Base-by-base conservation (phyloP, 2,113 vertebrate species). In the Porphyrio hochstetteri region DNA sequence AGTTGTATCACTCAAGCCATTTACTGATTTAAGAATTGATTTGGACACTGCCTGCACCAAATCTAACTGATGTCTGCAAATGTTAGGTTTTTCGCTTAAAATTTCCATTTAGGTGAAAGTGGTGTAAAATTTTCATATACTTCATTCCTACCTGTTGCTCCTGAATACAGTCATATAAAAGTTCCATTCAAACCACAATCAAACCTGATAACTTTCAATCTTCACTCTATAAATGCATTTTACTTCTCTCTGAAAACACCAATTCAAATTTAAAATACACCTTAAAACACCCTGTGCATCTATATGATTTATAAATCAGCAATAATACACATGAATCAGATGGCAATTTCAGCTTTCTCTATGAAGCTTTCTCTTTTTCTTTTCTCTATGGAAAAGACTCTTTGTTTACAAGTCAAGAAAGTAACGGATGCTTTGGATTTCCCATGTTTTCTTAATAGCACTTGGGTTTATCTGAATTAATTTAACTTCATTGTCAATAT, bases 221-320 rank as follows among this genome's bases (percentile, higher is more conserved):
- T 89, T 56, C 83, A 59, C 36, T 70, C 69, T 78, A 70, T 82
- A 91, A 90, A 80, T 56, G 80, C 21, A 48, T 92, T 82, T 80
- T 86, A 81, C 16, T 71, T 88, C 82, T 64, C 87, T 85, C 91
- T 68, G 36, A 90, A 95, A 81, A 74, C 42, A 59, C 17, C 16
- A 13, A 70, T 78, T 75, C 35, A 61, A 92, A 92, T 87, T 79
- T 48, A 95, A 93, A 94, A 72, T 67, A 65, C 53, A 90, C 70
- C 65, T 76, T 65, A 89, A 93, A 91, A 91, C 38, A 44, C 65
- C 55, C 65, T 14, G 38, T 52, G 35, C 72, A 84, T 40, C 78
- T 44, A 88, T 56, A 84, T 27, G 60, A 75, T 79, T 88, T 68
- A 84, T 61, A 78, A 82, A 78, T 79, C 44, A 87, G 83, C 81